Evolutionary conservation across 2,113 vertebrate genomes (phyloP), one percentile per base, ranked within the genome.

Genomic region (Alligator sinensis): DNA sequence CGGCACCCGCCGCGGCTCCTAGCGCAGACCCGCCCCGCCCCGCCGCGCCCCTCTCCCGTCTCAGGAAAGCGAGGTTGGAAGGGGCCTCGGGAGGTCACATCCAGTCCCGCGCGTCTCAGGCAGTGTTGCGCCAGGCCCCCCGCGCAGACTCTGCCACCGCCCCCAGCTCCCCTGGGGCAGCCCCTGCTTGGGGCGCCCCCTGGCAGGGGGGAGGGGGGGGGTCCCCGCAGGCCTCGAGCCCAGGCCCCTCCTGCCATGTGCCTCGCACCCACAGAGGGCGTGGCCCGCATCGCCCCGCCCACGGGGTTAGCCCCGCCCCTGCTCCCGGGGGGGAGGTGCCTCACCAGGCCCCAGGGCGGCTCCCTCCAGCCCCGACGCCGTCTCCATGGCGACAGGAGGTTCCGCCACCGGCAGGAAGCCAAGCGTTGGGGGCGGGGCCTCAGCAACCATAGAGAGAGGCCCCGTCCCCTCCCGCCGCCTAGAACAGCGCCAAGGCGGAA

Each of bases 371-470:
- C 2, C 47, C 34, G 85, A 93, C 55, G 78, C 89, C n/a, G 94
- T 96, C 83, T 34, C 97, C 96, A 96, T 91, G 87, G 95, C 75
- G 79, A 93, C 92, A 12, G 11, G 9, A 18, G 74, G 55, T 77
- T 14, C 78, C 66, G 58, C 57, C 38, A 63, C 58, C 34, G 30
- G 6, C 16, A 54, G 55, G 27, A 27, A n/a, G 15, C 76, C 34
- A 22, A 16, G 76, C n/a, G 3, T 24, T 4, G 4, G 38, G 78
- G 34, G 30, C 27, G 47, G 57, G 4, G 19, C 47, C 77, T 24
- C 1, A 15, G 11, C 28, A 3, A 18, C 64, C 82, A 78, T 3
- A 4, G 82, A 84, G 82, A 10, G 9, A 34, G 34, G 34, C 3
- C 1, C 3, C 68, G 28, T 5, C 62, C n/a, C 28, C 18, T 47